A percentile compares a stretch with the other conserved stretches of the same genome.
Evolutionary conservation across 23 tunicate species (phyloP).

Genomic region (Corella eumyota): DNA sequence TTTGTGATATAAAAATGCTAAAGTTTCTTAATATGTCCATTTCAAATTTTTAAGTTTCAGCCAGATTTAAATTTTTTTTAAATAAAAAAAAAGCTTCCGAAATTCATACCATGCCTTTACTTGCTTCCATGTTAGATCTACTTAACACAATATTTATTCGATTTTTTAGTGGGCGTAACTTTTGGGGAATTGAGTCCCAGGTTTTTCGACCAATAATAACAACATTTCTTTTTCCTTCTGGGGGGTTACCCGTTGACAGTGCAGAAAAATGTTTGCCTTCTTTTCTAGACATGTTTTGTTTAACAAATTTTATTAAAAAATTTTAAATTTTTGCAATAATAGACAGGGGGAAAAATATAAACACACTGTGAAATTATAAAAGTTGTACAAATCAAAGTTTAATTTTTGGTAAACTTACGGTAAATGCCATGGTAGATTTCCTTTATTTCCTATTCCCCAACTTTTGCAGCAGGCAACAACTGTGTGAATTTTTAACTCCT

Average conservation of each 20-base stretch:
- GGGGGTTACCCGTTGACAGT: slow-evolving; percentile 35
- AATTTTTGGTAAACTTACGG: slow-evolving; percentile 18
- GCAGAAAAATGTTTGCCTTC: slow-evolving; percentile 4
- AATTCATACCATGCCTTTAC: slow-evolving; percentile 12
- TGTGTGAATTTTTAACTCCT: slow-evolving; percentile 43
- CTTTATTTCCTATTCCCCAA: slow-evolving; percentile 74
- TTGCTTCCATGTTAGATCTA: slow-evolving; percentile 1
- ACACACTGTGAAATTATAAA: too few relatives aligned
- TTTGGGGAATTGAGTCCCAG: slow-evolving; percentile 47
- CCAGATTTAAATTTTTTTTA: too few relatives aligned
- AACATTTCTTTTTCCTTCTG: slow-evolving; percentile 78
- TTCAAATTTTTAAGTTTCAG: too few relatives aligned
- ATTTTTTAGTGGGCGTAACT: slow-evolving; percentile 25
- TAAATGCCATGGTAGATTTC: slow-evolving; percentile 61
- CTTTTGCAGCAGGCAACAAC: slow-evolving; percentile 84
- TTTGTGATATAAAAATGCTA: too few relatives aligned
- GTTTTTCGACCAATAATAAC: slow-evolving; percentile 88
- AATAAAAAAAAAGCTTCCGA: background rate
- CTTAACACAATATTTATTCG: slow-evolving; percentile 55
- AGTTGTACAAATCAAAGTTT: too few relatives aligned
- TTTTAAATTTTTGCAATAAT: too few relatives aligned
- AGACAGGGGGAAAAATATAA: too few relatives aligned
- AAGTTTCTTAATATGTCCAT: too few relatives aligned
- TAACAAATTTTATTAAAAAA: too few relatives aligned
- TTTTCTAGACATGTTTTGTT: slow-evolving; percentile 5